Conservation (phyloP, 2,113 vertebrate genomes). For the Mirounga angustirostris region DNA sequence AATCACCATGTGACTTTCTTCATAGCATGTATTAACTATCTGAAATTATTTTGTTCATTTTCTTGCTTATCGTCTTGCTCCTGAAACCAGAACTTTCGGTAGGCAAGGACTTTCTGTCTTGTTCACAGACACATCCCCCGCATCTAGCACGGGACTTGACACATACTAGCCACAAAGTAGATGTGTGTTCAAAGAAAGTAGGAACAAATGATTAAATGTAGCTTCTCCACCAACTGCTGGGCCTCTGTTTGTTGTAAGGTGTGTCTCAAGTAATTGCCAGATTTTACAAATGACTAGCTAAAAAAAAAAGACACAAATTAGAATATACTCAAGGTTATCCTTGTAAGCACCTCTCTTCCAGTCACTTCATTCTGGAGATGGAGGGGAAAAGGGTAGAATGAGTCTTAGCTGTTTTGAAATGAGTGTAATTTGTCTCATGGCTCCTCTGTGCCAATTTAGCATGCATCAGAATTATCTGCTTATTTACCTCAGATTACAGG, state of each 20-base stretch:
- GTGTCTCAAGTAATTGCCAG: not conserved
- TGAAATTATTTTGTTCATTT: not conserved
- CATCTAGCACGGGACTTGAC: not conserved
- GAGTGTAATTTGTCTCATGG: not conserved
- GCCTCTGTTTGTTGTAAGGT: not conserved
- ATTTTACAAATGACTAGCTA: conserved; percentile 22
- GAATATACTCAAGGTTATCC: not conserved
- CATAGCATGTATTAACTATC: not conserved
- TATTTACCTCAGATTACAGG: not conserved
- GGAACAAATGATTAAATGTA: conserved; percentile 3
- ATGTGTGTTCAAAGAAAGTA: conserved; percentile 10
- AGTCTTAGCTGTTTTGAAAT: not conserved
- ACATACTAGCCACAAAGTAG: conserved; percentile 19
- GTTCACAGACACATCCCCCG: not conserved
- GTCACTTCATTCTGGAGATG: not conserved
- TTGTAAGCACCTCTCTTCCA: not conserved
- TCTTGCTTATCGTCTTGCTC: not conserved
- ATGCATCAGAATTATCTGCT: not conserved
- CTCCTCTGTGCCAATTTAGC: not conserved
- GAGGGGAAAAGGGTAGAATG: not conserved
- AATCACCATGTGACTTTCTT: not conserved
- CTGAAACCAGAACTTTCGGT: not conserved
- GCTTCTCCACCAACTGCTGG: not conserved
- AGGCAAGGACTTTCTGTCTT: not conserved
- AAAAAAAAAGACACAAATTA: not conserved